phyloP scores from a whole-genome alignment of 2,113 vertebrate species.

The Candoia aspera region DNA sequence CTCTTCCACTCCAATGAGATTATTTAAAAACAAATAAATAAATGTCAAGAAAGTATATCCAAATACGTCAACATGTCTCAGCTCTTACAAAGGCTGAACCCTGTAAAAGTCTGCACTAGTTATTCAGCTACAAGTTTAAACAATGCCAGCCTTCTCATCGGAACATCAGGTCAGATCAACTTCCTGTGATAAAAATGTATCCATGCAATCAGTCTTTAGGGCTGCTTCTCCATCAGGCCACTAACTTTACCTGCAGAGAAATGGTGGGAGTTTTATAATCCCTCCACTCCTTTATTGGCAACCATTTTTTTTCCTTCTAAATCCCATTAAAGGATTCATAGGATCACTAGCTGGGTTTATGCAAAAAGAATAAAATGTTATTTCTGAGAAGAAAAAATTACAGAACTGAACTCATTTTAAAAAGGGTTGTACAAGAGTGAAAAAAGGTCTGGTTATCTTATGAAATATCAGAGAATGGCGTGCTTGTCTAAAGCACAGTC shows the following conservation, averaged over 20 bases:
- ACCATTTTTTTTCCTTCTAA: not conserved
- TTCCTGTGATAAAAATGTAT: not conserved
- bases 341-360: not conserved
- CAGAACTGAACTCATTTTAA: not conserved
- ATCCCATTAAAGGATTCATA: not conserved
- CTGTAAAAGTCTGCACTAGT: not conserved
- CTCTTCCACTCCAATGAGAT: not conserved
- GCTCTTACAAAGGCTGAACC: not conserved
- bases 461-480: not conserved
- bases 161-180: not conserved
- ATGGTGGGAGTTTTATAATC: not conserved
- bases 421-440: not conserved
- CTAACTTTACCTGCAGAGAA: not conserved
- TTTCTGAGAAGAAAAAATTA: not conserved
- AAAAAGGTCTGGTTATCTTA: not conserved
- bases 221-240: not conserved
- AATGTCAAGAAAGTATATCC: not conserved
- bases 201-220: not conserved
- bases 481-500: not conserved
- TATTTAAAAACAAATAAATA: not conserved
- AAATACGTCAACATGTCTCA: not conserved
- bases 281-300: not conserved
- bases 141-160: not conserved
- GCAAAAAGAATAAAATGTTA: not conserved
- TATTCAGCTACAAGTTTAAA: not conserved